These are phyloP conservation scores for Sturnus vulgaris DNA, from an alignment of 2,113 vertebrate species.

Conservation along the genomic window DNA sequence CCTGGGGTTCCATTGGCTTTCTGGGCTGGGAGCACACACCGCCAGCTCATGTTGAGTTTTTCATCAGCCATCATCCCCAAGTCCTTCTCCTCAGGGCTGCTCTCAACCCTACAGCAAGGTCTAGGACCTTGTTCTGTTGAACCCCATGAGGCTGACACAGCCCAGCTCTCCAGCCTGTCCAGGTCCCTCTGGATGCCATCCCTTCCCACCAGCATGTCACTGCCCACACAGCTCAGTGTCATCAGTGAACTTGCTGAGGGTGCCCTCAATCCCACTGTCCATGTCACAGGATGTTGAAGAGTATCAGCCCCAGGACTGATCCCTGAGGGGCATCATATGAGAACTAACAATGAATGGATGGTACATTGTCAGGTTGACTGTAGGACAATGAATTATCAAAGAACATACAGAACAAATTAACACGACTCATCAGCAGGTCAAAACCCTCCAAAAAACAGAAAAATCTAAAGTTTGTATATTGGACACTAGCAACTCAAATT, in stretches of 20 bases:
- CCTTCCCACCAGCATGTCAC: rapidly evolving
- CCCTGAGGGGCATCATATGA: not conserved
- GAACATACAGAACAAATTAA: not conserved
- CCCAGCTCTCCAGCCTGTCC: not conserved
- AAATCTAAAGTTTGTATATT: not conserved
- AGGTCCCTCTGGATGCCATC: not conserved
- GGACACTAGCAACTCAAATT: not conserved
- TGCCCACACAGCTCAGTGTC: rapidly evolving
- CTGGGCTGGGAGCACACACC: rapidly evolving
- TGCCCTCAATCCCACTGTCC: not conserved
- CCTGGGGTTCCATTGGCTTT: not conserved
- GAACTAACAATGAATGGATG: not conserved
- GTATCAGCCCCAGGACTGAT: rapidly evolving
- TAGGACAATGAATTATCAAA: not conserved
- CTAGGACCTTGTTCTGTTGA: not conserved
- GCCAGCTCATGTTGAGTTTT: not conserved
- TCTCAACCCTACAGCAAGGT: no score
- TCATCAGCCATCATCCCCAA: not conserved
- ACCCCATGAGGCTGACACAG: not conserved
- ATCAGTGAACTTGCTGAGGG: not conserved
- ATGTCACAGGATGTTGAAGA: not conserved
- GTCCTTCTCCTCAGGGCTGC: not conserved
- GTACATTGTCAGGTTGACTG: not conserved
- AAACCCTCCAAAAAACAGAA: not conserved
- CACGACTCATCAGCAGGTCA: not conserved